These are phyloP conservation scores for Cantharis rustica DNA, from an alignment of 2,888 invertebrate genomes.

Conservation along the genomic window DNA sequence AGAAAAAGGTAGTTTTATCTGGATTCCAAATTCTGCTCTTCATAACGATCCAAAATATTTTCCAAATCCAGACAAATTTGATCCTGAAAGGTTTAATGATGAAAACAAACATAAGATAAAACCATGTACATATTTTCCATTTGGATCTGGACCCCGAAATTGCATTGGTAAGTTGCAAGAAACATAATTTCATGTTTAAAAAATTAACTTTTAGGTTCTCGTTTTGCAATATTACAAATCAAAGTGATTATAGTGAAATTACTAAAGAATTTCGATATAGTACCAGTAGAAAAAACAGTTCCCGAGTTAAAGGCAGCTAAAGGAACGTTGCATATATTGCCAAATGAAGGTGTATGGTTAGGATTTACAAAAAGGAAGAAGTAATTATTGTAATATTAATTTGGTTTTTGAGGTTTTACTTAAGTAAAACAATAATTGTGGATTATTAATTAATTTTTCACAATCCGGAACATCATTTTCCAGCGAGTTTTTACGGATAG, in stretches of 20 bases:
- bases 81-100: constrained; percentile 55
- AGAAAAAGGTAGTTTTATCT: constrained; percentile 29
- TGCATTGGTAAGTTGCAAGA: constrained; percentile 60
- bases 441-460: too few species aligned
- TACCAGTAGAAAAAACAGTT: background rate
- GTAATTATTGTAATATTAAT: too few species aligned
- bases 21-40: constrained; percentile 39
- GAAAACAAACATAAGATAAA: constrained; percentile 60
- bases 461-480: too few species aligned
- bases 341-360: too few species aligned
- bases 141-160: constrained; percentile 62
- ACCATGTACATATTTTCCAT: constrained; percentile 51
- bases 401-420: too few species aligned
- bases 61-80: constrained; percentile 45
- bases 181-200: background rate
- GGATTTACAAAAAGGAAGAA: too few species aligned
- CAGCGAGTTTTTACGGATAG: too few species aligned
- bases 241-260: background rate
- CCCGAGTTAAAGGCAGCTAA: too few species aligned
- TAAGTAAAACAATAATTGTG: too few species aligned
- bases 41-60: constrained; percentile 44
- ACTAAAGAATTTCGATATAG: background rate
- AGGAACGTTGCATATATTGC: too few species aligned
- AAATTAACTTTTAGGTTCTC: background rate
- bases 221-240: background rate